Percentiles rank a stretch among this genome's conserved stretches.
These are phyloP conservation scores for Ramazzottius varieornatus DNA, from an alignment of 2,888 invertebrate genomes.

Conservation along the genomic window DNA sequence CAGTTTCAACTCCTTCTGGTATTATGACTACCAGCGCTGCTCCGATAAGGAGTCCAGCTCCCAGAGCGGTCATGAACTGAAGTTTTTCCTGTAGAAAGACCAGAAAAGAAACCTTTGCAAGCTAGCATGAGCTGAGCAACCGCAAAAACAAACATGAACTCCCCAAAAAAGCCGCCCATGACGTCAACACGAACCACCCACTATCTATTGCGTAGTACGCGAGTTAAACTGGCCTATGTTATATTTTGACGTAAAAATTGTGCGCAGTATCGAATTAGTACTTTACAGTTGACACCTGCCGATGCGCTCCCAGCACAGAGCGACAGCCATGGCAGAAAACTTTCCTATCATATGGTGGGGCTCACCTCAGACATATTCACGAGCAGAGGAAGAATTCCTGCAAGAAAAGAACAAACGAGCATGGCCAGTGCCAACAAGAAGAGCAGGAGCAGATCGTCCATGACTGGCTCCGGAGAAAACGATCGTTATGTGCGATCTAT, in stretches of 20 bases:
- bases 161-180: too few relatives aligned
- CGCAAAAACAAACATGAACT: too few relatives aligned
- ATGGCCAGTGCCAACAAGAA: slow-evolving; percentile 62
- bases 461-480: too few relatives aligned
- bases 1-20: slow-evolving; percentile 69
- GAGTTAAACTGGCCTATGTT: too few relatives aligned
- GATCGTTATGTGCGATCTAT: too few relatives aligned
- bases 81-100: slow-evolving; percentile 49
- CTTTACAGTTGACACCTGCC: not conserved
- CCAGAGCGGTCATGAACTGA: slow-evolving; percentile 71
- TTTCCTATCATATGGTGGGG: too few relatives aligned
- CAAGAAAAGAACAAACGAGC: slow-evolving; percentile 78
- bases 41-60: slow-evolving; percentile 84
- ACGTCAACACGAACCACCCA: too few relatives aligned
- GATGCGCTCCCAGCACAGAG: not conserved
- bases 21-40: slow-evolving; percentile 92
- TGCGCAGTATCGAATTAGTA: not conserved
- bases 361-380: slow-evolving; percentile 84
- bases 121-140: not conserved
- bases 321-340: too few relatives aligned
- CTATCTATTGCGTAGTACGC: too few relatives aligned
- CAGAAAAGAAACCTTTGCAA: not conserved
- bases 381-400: slow-evolving; percentile 77
- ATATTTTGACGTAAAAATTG: slow-evolving; percentile 5
- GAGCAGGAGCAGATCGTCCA: slow-evolving; percentile 60